Evolutionary conservation across 2,888 invertebrate species (phyloP).

Genomic region (Drosophila birchii): DNA sequence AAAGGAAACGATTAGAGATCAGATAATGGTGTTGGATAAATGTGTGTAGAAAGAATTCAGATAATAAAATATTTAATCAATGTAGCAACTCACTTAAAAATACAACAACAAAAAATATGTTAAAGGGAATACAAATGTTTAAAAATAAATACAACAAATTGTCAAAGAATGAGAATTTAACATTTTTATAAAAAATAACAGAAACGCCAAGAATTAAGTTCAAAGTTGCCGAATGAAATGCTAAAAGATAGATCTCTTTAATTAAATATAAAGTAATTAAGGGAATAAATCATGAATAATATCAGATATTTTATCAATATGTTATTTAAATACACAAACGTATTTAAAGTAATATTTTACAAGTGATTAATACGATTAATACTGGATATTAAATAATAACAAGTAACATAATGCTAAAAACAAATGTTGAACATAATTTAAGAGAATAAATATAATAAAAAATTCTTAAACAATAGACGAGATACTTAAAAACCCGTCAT

Average conservation of each 20-base stretch:
- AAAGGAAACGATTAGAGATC: not conserved
- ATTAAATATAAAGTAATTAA: not conserved
- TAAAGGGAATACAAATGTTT: not conserved
- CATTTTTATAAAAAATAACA: too few species aligned
- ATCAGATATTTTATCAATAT: not conserved
- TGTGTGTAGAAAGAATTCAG: not conserved
- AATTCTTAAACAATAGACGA: not conserved
- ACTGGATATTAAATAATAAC: not conserved
- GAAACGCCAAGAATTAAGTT: too few species aligned
- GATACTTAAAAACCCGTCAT: not conserved
- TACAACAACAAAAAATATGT: not conserved
- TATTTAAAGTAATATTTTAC: not conserved
- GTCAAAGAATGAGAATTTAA: not conserved
- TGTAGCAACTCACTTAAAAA: not conserved
- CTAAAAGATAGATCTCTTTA: not conserved
- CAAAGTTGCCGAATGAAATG: not conserved
- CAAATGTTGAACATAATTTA: too few species aligned
- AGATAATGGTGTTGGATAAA: constrained; percentile 7
- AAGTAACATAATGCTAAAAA: not conserved
- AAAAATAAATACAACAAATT: not conserved
- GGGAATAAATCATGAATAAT: not conserved
- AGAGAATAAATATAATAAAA: not conserved
- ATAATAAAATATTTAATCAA: constrained; percentile 11
- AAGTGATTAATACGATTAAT: not conserved
- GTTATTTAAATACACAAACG: not conserved